These are phyloP conservation scores for Agonum fuliginosum DNA, from an alignment of 2,888 invertebrate genomes.

Conservation along the genomic window DNA sequence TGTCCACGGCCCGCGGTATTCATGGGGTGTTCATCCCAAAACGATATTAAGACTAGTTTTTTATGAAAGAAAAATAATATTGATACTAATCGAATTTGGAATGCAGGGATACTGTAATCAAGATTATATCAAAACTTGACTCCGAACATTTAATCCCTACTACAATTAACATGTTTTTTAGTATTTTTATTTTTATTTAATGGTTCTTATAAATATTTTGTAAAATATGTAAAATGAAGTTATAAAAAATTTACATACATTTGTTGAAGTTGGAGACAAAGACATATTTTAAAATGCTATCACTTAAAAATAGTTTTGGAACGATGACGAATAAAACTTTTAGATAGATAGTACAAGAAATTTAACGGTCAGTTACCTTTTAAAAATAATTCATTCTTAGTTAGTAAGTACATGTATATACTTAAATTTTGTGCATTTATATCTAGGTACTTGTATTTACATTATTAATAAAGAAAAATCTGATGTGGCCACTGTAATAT, in stretches of 20 bases:
- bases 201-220: no score
- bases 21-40: slow-evolving; percentile 44
- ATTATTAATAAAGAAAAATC: no score
- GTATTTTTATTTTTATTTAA: no score
- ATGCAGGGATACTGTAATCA: slow-evolving; percentile 6
- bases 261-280: no score
- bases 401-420: no score
- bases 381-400: background rate
- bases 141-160: slow-evolving; percentile 15
- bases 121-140: slow-evolving; percentile 36
- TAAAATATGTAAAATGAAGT: no score
- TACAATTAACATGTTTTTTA: no score
- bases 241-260: no score
- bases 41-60: slow-evolving; percentile 36
- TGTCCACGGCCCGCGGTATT: slow-evolving; percentile 9
- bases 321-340: background rate
- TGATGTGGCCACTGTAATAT: no score
- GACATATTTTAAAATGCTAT: background rate
- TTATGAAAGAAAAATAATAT: slow-evolving; percentile 14
- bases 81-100: slow-evolving; percentile 38
- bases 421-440: no score
- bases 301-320: background rate
- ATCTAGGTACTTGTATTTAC: no score
- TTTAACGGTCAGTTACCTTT: slow-evolving; percentile 23
- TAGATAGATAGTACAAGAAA: slow-evolving; percentile 37